Evolutionary conservation across 2,797 vertebrate species (phyloP), one percentile per base, ranked within the genome.

Genomic region (Myotis vivesi): DNA sequence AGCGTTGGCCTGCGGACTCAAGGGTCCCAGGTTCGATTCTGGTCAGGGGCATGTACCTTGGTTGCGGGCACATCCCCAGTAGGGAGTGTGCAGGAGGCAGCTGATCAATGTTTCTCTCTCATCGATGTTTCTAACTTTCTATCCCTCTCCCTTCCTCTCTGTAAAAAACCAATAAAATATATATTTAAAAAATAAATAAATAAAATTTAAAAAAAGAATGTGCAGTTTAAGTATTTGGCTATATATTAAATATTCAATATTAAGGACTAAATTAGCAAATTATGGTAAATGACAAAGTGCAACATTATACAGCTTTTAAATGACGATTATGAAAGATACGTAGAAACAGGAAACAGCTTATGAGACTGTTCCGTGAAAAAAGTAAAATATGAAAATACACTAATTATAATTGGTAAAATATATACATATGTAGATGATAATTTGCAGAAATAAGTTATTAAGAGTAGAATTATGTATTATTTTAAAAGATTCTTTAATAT

Each of bases 221-320:
- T 25, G 30, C 5, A 83, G 22, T 83, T 38, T 51, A 77, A 87
- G 55, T 64, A 87, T 83, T 64, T 41, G 46, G 62, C 72, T 83
- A 36, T 44, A 73, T 36, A 83, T 51, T 94, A 72, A 87, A 83
- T 49, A 51, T 66, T 77, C 22, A 90, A 57, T 64, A 82, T 44
- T 87, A 82, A 89, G 36, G 59, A n/a, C 25, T 76, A 28, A 96
- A 82, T 87, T 81, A 92, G 62, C 36, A 88, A 79, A 38, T n/a
- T 55, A 84, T n/a, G 41, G n/a, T 16, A 79, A 82, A 41, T 44
- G 71, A 94, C 15, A 77, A 75, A 91, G 68, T 68, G 23, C 3
- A 87, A 71, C 17, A 91, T 62, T 33, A 68, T 8, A 23, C 5
- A 81, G 44, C 36, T 76, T 87, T 91, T 76, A 91, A 81, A 71